Evolutionary conservation across 2,797 vertebrate species (phyloP).

Genomic region (Oryzias sinensis): DNA sequence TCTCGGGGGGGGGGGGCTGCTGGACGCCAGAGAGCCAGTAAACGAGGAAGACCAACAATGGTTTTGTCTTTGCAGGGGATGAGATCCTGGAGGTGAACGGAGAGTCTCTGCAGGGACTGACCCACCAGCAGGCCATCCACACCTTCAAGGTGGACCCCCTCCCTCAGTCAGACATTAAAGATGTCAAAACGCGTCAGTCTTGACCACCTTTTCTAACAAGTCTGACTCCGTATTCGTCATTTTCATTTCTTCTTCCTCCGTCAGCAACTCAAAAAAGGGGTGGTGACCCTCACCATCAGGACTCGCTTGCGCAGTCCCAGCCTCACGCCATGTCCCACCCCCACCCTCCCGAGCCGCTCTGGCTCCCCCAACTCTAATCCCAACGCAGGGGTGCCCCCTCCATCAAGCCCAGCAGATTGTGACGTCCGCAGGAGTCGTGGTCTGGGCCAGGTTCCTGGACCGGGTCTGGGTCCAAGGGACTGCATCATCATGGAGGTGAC

Average conservation of each 20-base stretch:
- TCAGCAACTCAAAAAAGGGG: constrained; percentile 94
- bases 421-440: constrained; percentile 72
- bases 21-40: no score
- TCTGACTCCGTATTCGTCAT: background rate
- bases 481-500: constrained; percentile 95
- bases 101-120: constrained; percentile 92
- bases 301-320: constrained; percentile 92
- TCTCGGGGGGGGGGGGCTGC: no score
- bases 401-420: constrained; percentile 65
- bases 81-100: constrained; percentile 95
- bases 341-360: constrained; percentile 87
- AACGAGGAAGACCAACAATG: no score
- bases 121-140: constrained; percentile 95
- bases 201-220: background rate
- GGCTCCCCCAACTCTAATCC: constrained; percentile 87
- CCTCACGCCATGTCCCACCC: constrained; percentile 89
- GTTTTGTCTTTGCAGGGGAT: constrained; percentile 77
- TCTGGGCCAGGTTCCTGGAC: constrained; percentile 76
- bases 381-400: constrained; percentile 63
- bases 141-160: constrained; percentile 89
- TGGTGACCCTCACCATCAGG: constrained; percentile 91
- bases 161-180: background rate
- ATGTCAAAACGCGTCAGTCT: background rate
- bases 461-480: constrained; percentile 87
- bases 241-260: background rate